Evolutionary conservation across 2,888 invertebrate species (phyloP).

Genomic region (Epinotia nisella): DNA sequence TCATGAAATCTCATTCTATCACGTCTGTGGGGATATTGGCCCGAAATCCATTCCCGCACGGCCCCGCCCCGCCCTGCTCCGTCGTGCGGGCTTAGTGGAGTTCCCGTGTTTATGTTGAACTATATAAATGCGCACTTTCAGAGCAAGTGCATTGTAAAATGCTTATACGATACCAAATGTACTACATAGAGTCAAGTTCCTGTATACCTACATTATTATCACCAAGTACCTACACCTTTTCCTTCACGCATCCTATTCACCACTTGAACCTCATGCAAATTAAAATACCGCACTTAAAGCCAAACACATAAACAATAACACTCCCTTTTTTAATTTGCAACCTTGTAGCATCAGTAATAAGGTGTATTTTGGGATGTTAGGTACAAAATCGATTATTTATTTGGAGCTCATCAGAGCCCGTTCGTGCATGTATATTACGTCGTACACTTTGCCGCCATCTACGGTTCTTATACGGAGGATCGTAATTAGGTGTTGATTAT

Average conservation of each 20-base stretch:
- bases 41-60: too few species aligned
- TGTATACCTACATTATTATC: not conserved
- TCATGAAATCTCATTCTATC: too few species aligned
- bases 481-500: conserved; percentile 25
- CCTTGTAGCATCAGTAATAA: not conserved
- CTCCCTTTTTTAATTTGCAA: not conserved
- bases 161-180: too few species aligned
- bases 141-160: too few species aligned
- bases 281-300: not conserved
- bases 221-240: not conserved
- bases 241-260: not conserved
- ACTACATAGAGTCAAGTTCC: not conserved
- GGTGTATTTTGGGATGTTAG: conserved; percentile 6
- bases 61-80: too few species aligned
- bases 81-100: too few species aligned
- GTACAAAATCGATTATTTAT: conserved; percentile 29
- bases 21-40: too few species aligned
- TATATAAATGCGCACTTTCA: too few species aligned
- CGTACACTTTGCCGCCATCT: conserved; percentile 7
- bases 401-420: conserved; percentile 21
- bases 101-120: too few species aligned
- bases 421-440: conserved; percentile 19
- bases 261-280: not conserved
- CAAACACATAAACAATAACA: not conserved
- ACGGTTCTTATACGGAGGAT: not conserved